Base-by-base conservation (phyloP, 2,888 invertebrate species). In the Junonia oenone region DNA sequence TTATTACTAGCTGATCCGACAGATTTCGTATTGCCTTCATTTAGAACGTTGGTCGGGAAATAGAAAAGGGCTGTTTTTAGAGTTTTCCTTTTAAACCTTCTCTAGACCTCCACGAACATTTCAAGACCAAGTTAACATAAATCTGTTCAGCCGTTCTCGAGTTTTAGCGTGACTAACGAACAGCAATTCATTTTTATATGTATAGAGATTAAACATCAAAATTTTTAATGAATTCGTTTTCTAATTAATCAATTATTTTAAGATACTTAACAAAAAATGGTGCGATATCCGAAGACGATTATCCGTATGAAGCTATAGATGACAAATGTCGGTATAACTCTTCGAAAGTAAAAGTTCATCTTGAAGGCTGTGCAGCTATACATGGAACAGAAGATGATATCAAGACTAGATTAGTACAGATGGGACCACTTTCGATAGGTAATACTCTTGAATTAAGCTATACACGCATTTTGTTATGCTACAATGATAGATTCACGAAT, bases 391-490 rank as follows among this genome's bases (percentile, higher is more conserved):
- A 53, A 47, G 38, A 38, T 38, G 6, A 17, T 1, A 22, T 47
- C 9, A 6, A 29, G 17, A 2, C 38, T 11, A 47, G 38, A 46
- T 27, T 53, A 13, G 14, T 11, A 14, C 29, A 46, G 13, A 11
- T 38, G 1, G 53, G 29, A 9, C 53, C 53, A 37, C 9, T 53
- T 6, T 53, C 53, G 0, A 47, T 53, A 46, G 46, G 53, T 53
- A 15, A 22, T 22, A 9, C n/a, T 0, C 14, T 11, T 26, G 6
- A 22, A 11, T 45, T 35, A 37, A 37, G 15, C 6, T 15, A 11
- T 11, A 29, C 2, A 11, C 6, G 8, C 8, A 29, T 29, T n/a
- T 8, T 29, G 9, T 5, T 26, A 6, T 6, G n/a, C 2, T 35
- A 11, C 6, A 27, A 9, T 4, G 8, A 13, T 13, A 11, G 43